These are phyloP conservation scores for Poecile montanus DNA, from an alignment of 2,797 vertebrate species.

Conservation along the genomic window DNA sequence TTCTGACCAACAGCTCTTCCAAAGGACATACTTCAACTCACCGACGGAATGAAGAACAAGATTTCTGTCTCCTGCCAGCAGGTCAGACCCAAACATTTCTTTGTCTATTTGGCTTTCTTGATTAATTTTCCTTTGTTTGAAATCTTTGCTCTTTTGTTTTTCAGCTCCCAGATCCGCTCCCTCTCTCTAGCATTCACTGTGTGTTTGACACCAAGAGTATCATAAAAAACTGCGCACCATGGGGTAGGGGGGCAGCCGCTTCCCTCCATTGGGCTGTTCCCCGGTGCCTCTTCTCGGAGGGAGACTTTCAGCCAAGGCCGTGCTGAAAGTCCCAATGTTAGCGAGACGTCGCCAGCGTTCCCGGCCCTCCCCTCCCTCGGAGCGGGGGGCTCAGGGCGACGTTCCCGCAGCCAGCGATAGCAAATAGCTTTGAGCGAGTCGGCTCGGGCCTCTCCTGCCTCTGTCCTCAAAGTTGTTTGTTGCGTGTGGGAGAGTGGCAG, in stretches of 20 bases:
- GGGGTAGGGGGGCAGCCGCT: constrained; percentile 79
- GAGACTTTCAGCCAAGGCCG: constrained; percentile 67
- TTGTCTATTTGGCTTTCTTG: constrained; percentile 89
- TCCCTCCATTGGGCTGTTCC: constrained; percentile 77
- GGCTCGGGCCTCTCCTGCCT: constrained; percentile 71
- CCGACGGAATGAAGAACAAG: constrained; percentile 92
- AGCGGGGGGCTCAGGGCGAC: constrained; percentile 68
- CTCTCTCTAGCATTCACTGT: constrained; percentile 84
- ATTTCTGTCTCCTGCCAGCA: constrained; percentile 93
- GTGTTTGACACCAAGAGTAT: constrained; percentile 80
- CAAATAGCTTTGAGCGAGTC: constrained; percentile 76
- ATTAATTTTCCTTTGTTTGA: constrained; percentile 82
- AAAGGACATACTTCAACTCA: constrained; percentile 86
- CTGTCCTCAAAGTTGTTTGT: constrained; percentile 78
- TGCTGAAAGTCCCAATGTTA: constrained; percentile 65
- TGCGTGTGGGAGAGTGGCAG: constrained; percentile 76
- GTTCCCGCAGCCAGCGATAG: constrained; percentile 70
- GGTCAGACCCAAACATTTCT: constrained; percentile 99
- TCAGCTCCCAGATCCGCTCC: constrained; percentile 86
- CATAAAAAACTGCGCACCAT: constrained; percentile 75
- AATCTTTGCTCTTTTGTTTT: constrained; percentile 89
- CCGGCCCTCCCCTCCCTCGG: constrained; percentile 66
- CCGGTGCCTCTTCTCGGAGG: constrained; percentile 72
- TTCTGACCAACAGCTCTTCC: constrained; percentile 82
- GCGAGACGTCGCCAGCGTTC: constrained; percentile 60